Percentiles rank a stretch among this genome's conserved stretches.
Evolutionary conservation across 2,113 vertebrate species (phyloP).

Genomic region (Stegastes partitus): DNA sequence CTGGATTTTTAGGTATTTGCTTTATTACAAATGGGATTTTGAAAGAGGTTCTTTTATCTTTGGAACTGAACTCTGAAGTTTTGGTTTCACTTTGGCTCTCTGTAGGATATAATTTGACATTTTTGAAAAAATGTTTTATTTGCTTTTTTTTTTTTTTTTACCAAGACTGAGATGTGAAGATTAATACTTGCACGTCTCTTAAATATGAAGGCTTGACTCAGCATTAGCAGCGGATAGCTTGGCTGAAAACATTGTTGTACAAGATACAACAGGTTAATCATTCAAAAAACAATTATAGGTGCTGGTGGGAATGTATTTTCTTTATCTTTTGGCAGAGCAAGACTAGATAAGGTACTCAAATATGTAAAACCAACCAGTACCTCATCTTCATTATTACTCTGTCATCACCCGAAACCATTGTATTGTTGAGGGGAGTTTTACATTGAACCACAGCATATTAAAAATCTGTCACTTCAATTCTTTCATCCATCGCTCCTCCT

Average conservation of each 20-base stretch:
- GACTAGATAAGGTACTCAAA: not conserved
- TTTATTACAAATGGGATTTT: not conserved
- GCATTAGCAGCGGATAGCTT: too few species aligned
- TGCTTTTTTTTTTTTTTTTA: too few species aligned
- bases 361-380: not conserved
- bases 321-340: not conserved
- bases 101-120: not conserved
- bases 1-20: not conserved
- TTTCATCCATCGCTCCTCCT: constrained; percentile 20
- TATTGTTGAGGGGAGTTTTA: constrained; percentile 8
- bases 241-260: too few species aligned
- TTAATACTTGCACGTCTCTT: too few species aligned
- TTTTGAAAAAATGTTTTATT: not conserved
- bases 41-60: not conserved
- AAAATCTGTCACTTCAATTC: constrained; percentile 21
- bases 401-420: constrained; percentile 1
- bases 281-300: too few species aligned
- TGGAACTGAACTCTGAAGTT: not conserved
- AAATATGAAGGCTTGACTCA: too few species aligned
- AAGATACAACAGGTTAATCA: too few species aligned
- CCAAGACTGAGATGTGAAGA: too few species aligned
- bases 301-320: too few species aligned
- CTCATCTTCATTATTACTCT: not conserved
- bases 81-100: not conserved
- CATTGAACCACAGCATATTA: constrained; percentile 43